Conservation (phyloP, 2,888 invertebrate genomes). For the Hydrotaea diabolus region DNA sequence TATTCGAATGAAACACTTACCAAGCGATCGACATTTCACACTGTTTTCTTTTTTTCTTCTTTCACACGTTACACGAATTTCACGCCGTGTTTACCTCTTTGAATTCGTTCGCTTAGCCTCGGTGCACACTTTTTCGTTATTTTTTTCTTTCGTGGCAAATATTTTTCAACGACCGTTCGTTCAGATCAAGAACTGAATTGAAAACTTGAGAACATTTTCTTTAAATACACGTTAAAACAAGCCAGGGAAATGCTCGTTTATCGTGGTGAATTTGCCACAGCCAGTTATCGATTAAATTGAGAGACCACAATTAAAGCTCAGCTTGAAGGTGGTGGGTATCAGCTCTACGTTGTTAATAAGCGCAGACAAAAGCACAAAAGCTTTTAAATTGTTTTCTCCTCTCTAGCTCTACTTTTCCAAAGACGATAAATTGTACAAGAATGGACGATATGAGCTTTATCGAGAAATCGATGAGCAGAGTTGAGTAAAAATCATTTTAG, state of each 20-base stretch:
- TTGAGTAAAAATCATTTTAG: no score
- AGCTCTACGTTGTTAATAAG: no score
- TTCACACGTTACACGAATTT: not conserved
- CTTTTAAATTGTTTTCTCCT: no score
- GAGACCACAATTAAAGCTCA: slow-evolving; percentile 32
- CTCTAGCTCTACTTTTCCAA: no score
- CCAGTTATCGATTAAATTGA: slow-evolving; percentile 5
- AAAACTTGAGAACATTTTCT: slow-evolving; percentile 34
- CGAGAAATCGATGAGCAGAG: no score
- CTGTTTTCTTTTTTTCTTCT: not conserved
- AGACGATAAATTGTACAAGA: no score
- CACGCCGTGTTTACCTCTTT: slow-evolving; percentile 1
- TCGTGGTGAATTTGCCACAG: slow-evolving; percentile 26
- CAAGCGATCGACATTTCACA: not conserved
- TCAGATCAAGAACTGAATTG: slow-evolving; percentile 47
- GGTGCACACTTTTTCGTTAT: not conserved
- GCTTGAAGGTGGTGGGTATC: not conserved
- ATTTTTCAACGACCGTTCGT: slow-evolving; percentile 6
- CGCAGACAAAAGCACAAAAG: no score
- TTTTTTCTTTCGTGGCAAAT: slow-evolving; percentile 1
- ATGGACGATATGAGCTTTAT: no score
- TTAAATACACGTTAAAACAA: no score
- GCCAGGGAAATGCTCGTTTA: not conserved
- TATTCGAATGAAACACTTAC: not conserved
- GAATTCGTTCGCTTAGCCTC: slow-evolving; percentile 27